Base-by-base conservation (phyloP, 1,140 invertebrate genomes). In the Linepithema humile region DNA sequence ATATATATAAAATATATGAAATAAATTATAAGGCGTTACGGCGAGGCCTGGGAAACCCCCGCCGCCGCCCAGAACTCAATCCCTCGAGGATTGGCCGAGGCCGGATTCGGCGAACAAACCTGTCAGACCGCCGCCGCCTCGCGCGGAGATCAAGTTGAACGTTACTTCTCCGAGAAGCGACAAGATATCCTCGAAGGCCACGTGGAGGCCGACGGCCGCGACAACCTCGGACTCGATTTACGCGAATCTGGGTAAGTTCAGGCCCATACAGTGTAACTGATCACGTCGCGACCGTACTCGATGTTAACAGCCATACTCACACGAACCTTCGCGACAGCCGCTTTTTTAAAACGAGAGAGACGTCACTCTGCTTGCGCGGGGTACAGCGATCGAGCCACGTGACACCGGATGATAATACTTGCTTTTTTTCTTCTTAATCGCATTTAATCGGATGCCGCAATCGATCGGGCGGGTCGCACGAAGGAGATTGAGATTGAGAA, bases 161-260 rank as follows among this genome's bases (percentile, higher is more conserved):
- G 59, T 84, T 90, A 65, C 92, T 82, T 69, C 87, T 0, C 43
- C 85, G 2, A 87, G 89, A 17, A 89, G 40, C 83, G 91, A 95
- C 94, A 93, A 94, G 72, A 83, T 88, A 29, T 43, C 84, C 10
- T 53, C 91, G 20, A 94, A 93, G 55, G 88, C 88, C 93, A 45
- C 95, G 69, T 93, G 92, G 92, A 91, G 92, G 67, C 94, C 95
- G 84, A 83, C 94, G 1, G 84, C 94, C 35, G 93, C 95, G n/a
- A 94, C 95, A 10, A 94, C 93, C 45, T 95, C 95, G 70, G 96
- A 96, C 92, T 97, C 96, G 89, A 97, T 97, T 91, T 97, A 97
- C 92, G 97, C 97, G 73, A 97, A 97, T 95, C 95, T 97, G 94
- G 97, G 96, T 96, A 95, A 95, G 95, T 95, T 93, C 85, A 92